Evolutionary conservation across 2,888 invertebrate species (phyloP).

Genomic region (Diplolepis rosae): DNA sequence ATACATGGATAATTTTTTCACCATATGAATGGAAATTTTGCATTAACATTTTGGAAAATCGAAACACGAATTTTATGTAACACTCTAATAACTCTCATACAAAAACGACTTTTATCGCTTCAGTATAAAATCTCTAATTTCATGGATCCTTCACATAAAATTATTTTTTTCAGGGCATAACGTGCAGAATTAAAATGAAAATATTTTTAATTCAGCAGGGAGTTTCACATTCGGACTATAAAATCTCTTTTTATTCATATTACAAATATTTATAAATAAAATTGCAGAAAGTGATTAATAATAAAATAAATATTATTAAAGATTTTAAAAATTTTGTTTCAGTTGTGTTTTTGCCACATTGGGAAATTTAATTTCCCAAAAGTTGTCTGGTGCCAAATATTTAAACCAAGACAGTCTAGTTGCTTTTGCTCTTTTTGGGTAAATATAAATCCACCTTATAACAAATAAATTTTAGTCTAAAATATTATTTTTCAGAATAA

Average conservation of each 20-base stretch:
- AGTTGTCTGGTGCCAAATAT: constrained; percentile 79
- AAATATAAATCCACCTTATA: constrained; percentile 43
- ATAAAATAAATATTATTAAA: not conserved
- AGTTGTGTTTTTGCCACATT: constrained; percentile 83
- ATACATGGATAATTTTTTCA: too few relatives aligned
- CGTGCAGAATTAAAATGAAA: too few relatives aligned
- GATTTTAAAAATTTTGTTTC: constrained; percentile 58
- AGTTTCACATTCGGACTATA: too few relatives aligned
- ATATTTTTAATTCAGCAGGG: too few relatives aligned
- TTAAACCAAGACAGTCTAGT: constrained; percentile 81
- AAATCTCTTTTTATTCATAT: not conserved
- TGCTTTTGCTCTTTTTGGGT: constrained; percentile 87
- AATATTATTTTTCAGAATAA: not conserved
- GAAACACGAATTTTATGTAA: too few relatives aligned
- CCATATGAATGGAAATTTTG: too few relatives aligned
- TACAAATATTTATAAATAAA: not conserved
- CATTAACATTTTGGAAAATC: too few relatives aligned
- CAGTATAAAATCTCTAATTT: too few relatives aligned
- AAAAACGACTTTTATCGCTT: too few relatives aligned
- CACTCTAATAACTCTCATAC: too few relatives aligned
- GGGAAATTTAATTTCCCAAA: constrained; percentile 84
- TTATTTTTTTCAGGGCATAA: too few relatives aligned
- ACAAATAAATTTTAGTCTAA: not conserved
- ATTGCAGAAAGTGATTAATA: not conserved
- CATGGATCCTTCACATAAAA: too few relatives aligned